Conservation (phyloP, 2,888 invertebrate genomes). For the Notocelia uddmanniana region DNA sequence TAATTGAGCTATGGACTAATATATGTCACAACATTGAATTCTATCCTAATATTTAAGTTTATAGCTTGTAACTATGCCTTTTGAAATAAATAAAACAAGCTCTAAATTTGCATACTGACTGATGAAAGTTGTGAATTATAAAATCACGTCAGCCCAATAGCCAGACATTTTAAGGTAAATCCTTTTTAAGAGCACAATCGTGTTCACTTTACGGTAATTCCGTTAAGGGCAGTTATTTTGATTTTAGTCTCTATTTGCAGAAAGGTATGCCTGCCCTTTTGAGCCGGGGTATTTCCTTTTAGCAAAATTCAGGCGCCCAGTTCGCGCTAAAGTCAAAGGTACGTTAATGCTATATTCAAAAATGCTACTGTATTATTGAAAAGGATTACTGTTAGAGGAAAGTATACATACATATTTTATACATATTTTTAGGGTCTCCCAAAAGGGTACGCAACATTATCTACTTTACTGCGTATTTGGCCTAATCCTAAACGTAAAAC, state of each 20-base stretch:
- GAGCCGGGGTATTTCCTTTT: constrained; percentile 17
- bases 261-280: constrained; percentile 8
- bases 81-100: too few relatives aligned
- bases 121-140: neutral
- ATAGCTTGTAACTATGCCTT: too few relatives aligned
- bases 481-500: neutral
- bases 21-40: too few relatives aligned
- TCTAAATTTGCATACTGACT: too few relatives aligned
- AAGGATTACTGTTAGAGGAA: neutral
- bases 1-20: too few relatives aligned
- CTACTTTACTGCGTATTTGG: neutral
- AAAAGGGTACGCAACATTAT: neutral
- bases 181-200: constrained; percentile 21
- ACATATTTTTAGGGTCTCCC: neutral
- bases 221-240: constrained; percentile 28
- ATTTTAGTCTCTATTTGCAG: constrained; percentile 32
- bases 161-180: constrained; percentile 11
- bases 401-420: neutral
- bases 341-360: neutral
- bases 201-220: constrained; percentile 45
- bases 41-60: too few relatives aligned
- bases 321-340: neutral
- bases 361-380: constrained; percentile 3
- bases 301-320: neutral
- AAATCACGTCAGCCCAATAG: constrained; percentile 3